A percentile compares a stretch with the other conserved stretches of the same genome.
phyloP scores from a whole-genome alignment of 1,140 invertebrate species.

The Riptortus pedestris region DNA sequence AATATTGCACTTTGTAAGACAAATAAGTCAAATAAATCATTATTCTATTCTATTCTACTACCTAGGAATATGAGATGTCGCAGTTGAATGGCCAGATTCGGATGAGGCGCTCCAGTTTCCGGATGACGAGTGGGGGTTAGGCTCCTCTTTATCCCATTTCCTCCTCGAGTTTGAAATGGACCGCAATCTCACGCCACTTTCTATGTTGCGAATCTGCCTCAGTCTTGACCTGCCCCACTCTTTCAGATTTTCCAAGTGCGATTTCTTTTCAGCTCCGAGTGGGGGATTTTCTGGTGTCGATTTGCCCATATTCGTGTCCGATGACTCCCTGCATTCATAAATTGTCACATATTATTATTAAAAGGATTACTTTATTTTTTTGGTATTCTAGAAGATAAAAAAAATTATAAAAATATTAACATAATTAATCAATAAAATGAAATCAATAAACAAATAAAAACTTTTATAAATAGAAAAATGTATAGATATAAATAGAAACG shows the following conservation, averaged over 20 bases:
- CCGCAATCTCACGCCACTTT: conserved; percentile 29
- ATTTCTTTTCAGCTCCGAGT: conserved; percentile 52
- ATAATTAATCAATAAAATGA: too few species aligned
- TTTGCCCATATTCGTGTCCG: conserved; percentile 34
- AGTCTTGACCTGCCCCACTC: conserved; percentile 69
- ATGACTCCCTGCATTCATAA: conserved; percentile 43
- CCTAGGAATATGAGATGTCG: conserved; percentile 52
- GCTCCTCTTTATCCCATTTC: conserved; percentile 46
- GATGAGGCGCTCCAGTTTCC: conserved; percentile 91
- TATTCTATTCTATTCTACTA: conserved; percentile 33
- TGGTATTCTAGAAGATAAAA: too few species aligned
- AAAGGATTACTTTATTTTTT: too few species aligned
- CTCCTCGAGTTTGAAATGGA: conserved; percentile 25
- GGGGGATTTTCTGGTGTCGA: conserved; percentile 42
- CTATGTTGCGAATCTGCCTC: conserved; percentile 52
- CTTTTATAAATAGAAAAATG: too few species aligned
- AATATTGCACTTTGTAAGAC: too few species aligned
- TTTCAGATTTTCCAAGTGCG: conserved; percentile 68
- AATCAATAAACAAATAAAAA: too few species aligned
- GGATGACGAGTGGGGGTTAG: conserved; percentile 65
- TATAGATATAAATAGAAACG: too few species aligned
- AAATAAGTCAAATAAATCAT: too few species aligned
- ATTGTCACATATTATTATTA: background rate
- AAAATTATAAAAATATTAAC: too few species aligned
- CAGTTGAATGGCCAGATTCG: conserved; percentile 66